These are phyloP conservation scores for Enteromius trimaculatus DNA, from an alignment of 2,797 vertebrate genomes.

Conservation along the genomic window DNA sequence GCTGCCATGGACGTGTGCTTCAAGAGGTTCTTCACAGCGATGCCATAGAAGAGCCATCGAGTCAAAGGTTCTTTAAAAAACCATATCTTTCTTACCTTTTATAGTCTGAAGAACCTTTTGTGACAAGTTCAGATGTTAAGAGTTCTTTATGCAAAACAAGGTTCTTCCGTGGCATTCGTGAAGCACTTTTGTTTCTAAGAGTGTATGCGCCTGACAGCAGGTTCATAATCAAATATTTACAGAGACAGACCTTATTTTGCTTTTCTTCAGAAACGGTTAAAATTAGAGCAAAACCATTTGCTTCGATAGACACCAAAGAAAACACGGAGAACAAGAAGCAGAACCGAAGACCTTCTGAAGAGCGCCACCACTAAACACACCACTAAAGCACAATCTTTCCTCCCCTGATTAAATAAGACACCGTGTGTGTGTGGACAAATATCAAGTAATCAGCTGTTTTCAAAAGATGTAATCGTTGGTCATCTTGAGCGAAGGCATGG, in stretches of 20 bases:
- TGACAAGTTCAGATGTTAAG: no score
- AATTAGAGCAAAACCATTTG: neutral
- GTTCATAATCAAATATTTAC: neutral
- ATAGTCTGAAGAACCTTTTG: no score
- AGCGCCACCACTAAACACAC: neutral
- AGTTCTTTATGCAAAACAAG: no score
- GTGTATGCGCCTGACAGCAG: neutral
- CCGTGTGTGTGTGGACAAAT: constrained; percentile 5
- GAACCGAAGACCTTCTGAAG: neutral
- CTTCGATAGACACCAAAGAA: neutral
- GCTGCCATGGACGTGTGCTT: neutral
- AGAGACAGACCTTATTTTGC: neutral
- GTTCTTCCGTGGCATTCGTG: no score
- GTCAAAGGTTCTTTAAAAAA: no score
- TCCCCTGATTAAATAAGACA: constrained; percentile 35
- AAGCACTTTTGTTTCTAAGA: no score
- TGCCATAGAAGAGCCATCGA: no score
- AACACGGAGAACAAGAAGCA: neutral
- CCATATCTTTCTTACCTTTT: no score
- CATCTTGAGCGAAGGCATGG: constrained; percentile 96
- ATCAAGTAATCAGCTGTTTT: constrained; percentile 11
- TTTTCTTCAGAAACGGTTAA: neutral
- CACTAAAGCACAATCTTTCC: neutral
- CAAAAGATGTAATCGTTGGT: constrained; percentile 94
- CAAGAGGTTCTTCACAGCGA: no score